Conservation (phyloP, 2,797 vertebrate genomes). For the Sylvilagus floridanus region DNA sequence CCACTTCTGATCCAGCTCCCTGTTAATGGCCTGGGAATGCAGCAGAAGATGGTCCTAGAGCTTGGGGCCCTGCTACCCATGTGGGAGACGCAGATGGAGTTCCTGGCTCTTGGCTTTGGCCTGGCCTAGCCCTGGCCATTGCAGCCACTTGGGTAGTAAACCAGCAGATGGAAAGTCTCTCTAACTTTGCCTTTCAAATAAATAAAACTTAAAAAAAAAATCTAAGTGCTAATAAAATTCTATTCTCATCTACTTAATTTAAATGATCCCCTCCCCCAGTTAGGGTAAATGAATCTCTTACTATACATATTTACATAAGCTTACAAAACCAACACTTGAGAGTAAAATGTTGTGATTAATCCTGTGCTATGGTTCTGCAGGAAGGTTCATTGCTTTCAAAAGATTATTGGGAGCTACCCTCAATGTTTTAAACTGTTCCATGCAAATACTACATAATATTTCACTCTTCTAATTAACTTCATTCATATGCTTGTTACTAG, state of each 20-base stretch:
- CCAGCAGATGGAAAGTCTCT: too few relatives aligned
- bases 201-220: too few relatives aligned
- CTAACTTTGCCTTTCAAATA: too few relatives aligned
- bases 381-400: not conserved
- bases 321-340: not conserved
- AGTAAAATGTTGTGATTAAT: not conserved
- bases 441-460: not conserved
- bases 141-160: too few relatives aligned
- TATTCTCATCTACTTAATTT: conserved; percentile 4
- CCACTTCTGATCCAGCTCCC: too few relatives aligned
- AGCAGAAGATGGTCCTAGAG: too few relatives aligned
- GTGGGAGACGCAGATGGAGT: too few relatives aligned
- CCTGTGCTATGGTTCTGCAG: not conserved
- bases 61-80: too few relatives aligned
- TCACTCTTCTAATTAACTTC: conserved; percentile 11
- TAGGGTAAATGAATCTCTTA: not conserved
- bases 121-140: too few relatives aligned
- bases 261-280: not conserved
- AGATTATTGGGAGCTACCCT: not conserved
- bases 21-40: too few relatives aligned
- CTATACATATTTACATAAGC: not conserved
- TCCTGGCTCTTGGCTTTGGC: too few relatives aligned
- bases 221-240: conserved; percentile 30
- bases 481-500: not conserved
- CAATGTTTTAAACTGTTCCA: not conserved